Conservation (phyloP, 2,888 invertebrate genomes). For the Brassicogethes aeneus region DNA sequence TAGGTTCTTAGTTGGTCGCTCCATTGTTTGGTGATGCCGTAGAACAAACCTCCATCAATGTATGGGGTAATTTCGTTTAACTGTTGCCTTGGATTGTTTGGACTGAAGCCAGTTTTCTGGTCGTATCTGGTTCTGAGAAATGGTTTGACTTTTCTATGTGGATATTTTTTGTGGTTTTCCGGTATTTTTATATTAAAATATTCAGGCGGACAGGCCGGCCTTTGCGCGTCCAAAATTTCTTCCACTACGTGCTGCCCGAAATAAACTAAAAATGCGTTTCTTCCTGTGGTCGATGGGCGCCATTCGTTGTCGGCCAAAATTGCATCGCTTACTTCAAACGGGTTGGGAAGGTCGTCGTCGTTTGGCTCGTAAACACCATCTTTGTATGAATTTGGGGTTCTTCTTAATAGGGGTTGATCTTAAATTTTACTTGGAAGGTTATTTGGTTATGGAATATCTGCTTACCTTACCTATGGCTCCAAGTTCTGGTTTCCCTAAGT, state of each 20-base stretch:
- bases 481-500: slow-evolving; percentile 34
- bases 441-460: slow-evolving; percentile 2
- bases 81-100: slow-evolving; percentile 53
- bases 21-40: slow-evolving; percentile 51
- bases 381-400: slow-evolving; percentile 46
- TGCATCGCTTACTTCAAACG: slow-evolving; percentile 43
- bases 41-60: slow-evolving; percentile 52
- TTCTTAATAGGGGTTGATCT: slow-evolving; percentile 47
- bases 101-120: slow-evolving; percentile 45
- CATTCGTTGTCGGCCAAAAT: slow-evolving; percentile 41
- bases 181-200: slow-evolving; percentile 51
- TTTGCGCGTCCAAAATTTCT: slow-evolving; percentile 52
- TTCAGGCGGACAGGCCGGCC: slow-evolving; percentile 52
- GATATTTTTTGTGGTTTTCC: slow-evolving; percentile 31
- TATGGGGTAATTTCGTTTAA: slow-evolving; percentile 53
- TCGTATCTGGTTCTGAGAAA: slow-evolving; percentile 47
- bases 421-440: slow-evolving; percentile 6
- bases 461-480: slow-evolving; percentile 34
- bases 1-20: slow-evolving; percentile 45
- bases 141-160: slow-evolving; percentile 41
- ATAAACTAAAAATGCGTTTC: slow-evolving; percentile 49
- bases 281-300: slow-evolving; percentile 41
- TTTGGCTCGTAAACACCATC: slow-evolving; percentile 49
- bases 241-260: slow-evolving; percentile 56
- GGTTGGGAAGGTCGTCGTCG: slow-evolving; percentile 44